phyloP scores from a whole-genome alignment of 2,888 invertebrate genomes.

The Tanytarsus gracilentus region DNA sequence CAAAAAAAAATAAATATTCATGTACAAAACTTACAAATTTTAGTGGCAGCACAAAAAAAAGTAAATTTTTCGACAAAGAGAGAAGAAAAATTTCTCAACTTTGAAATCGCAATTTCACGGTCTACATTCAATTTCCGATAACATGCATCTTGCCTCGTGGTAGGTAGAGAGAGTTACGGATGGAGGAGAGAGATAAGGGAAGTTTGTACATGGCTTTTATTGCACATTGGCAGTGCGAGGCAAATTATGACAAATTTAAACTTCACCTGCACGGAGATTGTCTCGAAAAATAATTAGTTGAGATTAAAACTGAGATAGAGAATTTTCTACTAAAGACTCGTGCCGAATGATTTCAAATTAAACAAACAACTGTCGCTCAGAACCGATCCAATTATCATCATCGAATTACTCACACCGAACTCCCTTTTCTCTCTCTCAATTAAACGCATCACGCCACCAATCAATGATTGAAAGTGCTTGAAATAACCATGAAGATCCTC shows the following conservation, averaged over 20 bases:
- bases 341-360: too few relatives aligned
- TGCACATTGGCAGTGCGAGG: background rate
- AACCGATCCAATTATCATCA: too few relatives aligned
- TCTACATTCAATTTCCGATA: conserved; percentile 26
- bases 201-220: background rate
- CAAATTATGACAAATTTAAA: background rate
- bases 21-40: background rate
- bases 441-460: too few relatives aligned
- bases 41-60: background rate
- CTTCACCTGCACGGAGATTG: too few relatives aligned
- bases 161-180: background rate
- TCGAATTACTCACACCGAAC: too few relatives aligned
- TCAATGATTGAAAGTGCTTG: too few relatives aligned
- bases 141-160: conserved; percentile 14
- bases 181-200: background rate
- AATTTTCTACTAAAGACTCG: too few relatives aligned
- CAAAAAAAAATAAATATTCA: background rate
- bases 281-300: too few relatives aligned
- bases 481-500: background rate
- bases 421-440: too few relatives aligned
- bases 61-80: background rate
- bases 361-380: too few relatives aligned
- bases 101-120: conserved; percentile 27
- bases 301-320: too few relatives aligned
- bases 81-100: conserved; percentile 21